Conservation (phyloP, 1,140 invertebrate species). For the Temnothorax curvispinosus region DNA sequence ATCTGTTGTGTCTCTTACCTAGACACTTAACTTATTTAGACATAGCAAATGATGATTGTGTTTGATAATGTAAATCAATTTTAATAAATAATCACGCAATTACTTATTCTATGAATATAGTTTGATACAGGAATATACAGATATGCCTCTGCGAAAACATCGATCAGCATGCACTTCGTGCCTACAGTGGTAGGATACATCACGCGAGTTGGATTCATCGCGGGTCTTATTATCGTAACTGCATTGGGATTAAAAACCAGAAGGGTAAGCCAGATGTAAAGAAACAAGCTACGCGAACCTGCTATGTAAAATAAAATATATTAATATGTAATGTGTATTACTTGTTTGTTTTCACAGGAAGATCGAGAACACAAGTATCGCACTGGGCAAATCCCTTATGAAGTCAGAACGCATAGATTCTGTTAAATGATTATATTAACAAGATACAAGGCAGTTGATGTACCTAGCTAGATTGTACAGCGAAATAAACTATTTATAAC, state of each 20-base stretch:
- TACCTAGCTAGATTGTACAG: neutral
- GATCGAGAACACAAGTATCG: slow-evolving; percentile 87
- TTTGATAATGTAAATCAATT: neutral
- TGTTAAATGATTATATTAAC: slow-evolving; percentile 42
- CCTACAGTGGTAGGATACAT: neutral
- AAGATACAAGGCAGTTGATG: neutral
- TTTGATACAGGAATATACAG: slow-evolving; percentile 26
- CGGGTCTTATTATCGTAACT: fast-evolving
- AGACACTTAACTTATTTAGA: too few relatives aligned
- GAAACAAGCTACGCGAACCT: too few relatives aligned
- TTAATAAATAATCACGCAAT: neutral
- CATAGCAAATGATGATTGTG: neutral
- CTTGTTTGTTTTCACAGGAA: slow-evolving; percentile 80
- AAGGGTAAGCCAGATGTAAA: slow-evolving; percentile 35
- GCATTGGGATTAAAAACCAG: fast-evolving
- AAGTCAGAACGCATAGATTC: slow-evolving; percentile 89
- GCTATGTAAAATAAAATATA: neutral
- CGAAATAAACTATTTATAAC: slow-evolving; percentile 40
- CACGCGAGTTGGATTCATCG: neutral
- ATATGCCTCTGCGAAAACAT: neutral
- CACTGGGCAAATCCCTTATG: slow-evolving; percentile 90
- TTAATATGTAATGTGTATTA: slow-evolving; percentile 52
- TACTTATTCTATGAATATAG: slow-evolving; percentile 8
- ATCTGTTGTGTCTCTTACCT: too few relatives aligned
- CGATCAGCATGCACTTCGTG: neutral